Base-by-base conservation (phyloP, 2,113 vertebrate species). In the Salminus brasiliensis region DNA sequence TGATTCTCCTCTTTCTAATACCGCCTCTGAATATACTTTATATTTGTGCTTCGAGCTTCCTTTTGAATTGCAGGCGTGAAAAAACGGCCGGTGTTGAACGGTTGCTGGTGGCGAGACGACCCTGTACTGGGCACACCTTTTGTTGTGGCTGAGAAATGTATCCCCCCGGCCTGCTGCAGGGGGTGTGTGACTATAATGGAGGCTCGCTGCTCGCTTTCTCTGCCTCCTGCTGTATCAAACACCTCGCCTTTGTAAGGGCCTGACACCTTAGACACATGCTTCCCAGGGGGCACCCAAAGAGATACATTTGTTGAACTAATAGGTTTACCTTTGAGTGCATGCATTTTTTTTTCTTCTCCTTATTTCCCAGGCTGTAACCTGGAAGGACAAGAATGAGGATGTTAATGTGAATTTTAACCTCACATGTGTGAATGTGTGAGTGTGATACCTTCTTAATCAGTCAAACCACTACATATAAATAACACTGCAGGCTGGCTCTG, bases 241-340 rank as follows among this genome's bases (percentile, higher is more conserved):
- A 86, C 86, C 83, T 79, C 78, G 18, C 74, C 88, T 89, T 91
- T 94, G 87, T 90, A 60, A 85, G 77, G 81, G 29, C 69, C 71
- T 88, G 89, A 91, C 89, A 90, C 90, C 71, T 63, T 88, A 88
- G 89, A 88, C 87, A 84, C 62, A 70, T 62, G 25, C 81, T 83
- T 85, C 85, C 89, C 66, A 57, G 11, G 88, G 83, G 73, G 84
- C 65, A 36, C 63, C 83, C 57, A 85, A 82, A 91, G 89, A 88
- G 87, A 86, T 79, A 83, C 84, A 85, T 89, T 91, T 91, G 88
- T 91, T 81, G 57, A 72, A 5, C 85, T 89, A 91, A 92, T 89
- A 87, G 91, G 90, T 92, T 92, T 92, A 92, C 88, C 78, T 90
- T 88, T 85, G 73, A 85, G 74, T 82, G n/a, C 0, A 12, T 86